Percentiles rank a stretch among this genome's conserved stretches.
Evolutionary conservation across 2,888 invertebrate species (phyloP).

Genomic region (Rosalia funebris): DNA sequence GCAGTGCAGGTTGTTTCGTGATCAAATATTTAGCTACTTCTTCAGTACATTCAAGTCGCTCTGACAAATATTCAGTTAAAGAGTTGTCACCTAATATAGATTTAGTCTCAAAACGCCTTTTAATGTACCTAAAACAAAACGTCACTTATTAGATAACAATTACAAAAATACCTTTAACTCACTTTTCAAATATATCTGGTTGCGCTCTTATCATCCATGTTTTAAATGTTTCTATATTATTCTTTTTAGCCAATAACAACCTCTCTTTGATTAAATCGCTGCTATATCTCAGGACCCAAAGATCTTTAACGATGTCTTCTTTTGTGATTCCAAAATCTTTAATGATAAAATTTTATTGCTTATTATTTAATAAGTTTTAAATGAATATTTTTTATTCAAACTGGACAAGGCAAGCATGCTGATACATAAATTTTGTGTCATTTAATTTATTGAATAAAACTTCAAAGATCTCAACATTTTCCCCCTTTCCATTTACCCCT

Average conservation of each 20-base stretch:
- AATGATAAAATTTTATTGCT: slow-evolving; percentile 33
- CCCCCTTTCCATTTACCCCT: too few species aligned
- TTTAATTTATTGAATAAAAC: too few species aligned
- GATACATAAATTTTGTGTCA: too few species aligned
- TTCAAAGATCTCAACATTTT: too few species aligned
- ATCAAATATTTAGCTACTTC: slow-evolving; percentile 56
- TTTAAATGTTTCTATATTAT: slow-evolving; percentile 60
- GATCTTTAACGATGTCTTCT: slow-evolving; percentile 61
- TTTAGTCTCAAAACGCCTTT: slow-evolving; percentile 58
- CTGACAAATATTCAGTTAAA: slow-evolving; percentile 60
- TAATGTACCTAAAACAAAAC: slow-evolving; percentile 57
- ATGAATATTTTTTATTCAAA: too few species aligned
- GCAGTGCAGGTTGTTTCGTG: slow-evolving; percentile 59
- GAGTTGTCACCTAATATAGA: slow-evolving; percentile 60
- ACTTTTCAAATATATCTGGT: slow-evolving; percentile 59
- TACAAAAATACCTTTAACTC: slow-evolving; percentile 35
- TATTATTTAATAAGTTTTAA: background rate
- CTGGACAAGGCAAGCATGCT: too few species aligned
- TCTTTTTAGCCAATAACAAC: slow-evolving; percentile 54
- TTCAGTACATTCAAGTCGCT: slow-evolving; percentile 57
- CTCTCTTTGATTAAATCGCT: slow-evolving; percentile 53
- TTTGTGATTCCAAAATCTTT: slow-evolving; percentile 57
- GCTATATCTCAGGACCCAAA: slow-evolving; percentile 63
- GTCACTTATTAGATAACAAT: background rate
- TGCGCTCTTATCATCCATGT: slow-evolving; percentile 66